Evolutionary conservation across 2,113 vertebrate species (phyloP).

Genomic region (Geococcyx californianus): DNA sequence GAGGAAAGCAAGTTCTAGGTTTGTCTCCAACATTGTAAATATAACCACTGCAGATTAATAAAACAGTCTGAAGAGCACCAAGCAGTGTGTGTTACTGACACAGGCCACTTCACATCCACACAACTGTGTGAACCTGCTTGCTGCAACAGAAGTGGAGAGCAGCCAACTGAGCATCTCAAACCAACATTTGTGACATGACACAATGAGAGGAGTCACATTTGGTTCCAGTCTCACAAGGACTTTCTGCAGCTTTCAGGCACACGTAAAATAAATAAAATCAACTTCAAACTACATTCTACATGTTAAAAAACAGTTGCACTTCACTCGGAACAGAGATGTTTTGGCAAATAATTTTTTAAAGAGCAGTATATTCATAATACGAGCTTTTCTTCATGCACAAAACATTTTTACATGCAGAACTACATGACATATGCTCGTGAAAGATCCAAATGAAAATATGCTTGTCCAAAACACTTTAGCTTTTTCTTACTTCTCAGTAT

Average conservation of each 20-base stretch:
- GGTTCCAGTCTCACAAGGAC: not conserved
- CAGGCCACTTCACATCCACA: not conserved
- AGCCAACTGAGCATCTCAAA: not conserved
- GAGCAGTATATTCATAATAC: not conserved
- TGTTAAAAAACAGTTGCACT: constrained; percentile 35
- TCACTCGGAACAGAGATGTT: constrained; percentile 46
- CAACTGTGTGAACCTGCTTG: not conserved
- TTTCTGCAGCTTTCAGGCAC: constrained; percentile 35
- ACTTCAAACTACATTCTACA: constrained; percentile 33
- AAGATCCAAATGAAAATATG: not conserved
- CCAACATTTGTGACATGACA: not conserved
- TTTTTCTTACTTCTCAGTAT: constrained; percentile 29
- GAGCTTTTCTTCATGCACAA: constrained; percentile 62
- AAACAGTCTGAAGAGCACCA: not conserved
- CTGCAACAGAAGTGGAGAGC: not conserved
- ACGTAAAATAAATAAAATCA: not conserved
- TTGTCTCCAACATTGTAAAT: not conserved
- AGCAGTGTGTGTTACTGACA: not conserved
- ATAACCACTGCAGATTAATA: not conserved
- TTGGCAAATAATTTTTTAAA: constrained; percentile 14
- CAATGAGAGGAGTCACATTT: not conserved
- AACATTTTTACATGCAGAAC: constrained; percentile 58
- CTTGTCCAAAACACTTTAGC: constrained; percentile 26
- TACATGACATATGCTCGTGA: constrained; percentile 19
- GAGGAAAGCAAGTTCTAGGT: not conserved